Percentiles rank a stretch among this genome's conserved stretches.
phyloP scores from a whole-genome alignment of 1,140 invertebrate genomes.

The Bathynomus jamesi region DNA sequence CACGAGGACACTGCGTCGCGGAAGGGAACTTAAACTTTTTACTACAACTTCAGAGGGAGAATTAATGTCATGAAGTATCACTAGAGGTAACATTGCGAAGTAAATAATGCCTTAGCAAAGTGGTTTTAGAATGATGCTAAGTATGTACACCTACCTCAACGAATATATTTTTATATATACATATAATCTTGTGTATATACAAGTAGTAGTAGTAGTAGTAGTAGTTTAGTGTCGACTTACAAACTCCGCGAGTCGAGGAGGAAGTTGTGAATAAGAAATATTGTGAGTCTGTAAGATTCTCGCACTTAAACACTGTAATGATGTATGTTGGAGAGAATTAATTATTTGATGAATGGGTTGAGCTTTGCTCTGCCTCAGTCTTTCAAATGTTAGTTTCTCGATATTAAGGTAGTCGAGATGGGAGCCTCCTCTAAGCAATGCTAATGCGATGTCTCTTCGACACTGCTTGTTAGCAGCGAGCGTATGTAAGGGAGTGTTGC shows the following conservation, averaged over 20 bases:
- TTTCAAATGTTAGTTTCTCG: slow-evolving; percentile 62
- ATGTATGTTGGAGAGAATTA: slow-evolving; percentile 69
- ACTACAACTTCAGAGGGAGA: too few relatives aligned
- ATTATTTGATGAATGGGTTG: slow-evolving; percentile 57
- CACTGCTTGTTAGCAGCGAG: slow-evolving; percentile 55
- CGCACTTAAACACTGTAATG: slow-evolving; percentile 71
- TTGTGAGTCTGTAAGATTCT: slow-evolving; percentile 59
- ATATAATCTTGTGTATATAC: background rate
- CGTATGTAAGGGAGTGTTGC: slow-evolving; percentile 76
- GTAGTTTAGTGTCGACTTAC: slow-evolving; percentile 29
- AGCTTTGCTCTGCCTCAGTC: slow-evolving; percentile 28
- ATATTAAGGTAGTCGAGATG: slow-evolving; percentile 81
- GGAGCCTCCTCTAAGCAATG: slow-evolving; percentile 65
- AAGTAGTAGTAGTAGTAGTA: slow-evolving; percentile 1
- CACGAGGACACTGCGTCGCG: too few relatives aligned
- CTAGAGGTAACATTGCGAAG: too few relatives aligned
- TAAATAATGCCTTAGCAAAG: too few relatives aligned
- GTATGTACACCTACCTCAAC: too few relatives aligned
- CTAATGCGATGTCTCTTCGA: slow-evolving; percentile 53
- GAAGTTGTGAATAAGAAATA: slow-evolving; percentile 48
- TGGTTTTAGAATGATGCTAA: too few relatives aligned
- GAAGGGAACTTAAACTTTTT: too few relatives aligned
- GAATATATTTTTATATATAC: too few relatives aligned
- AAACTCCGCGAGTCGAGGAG: slow-evolving; percentile 27
- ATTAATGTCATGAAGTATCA: too few relatives aligned